A percentile compares a stretch with the other conserved stretches of the same genome.
Evolutionary conservation across 2,113 vertebrate genomes (phyloP).

Genomic region (Rattus norvegicus): GRCr8 NC_086031.1:52032001-52032500

Average conservation of each 20-base stretch:
- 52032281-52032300: not conserved
- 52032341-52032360: not conserved
- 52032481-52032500: not conserved
- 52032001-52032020: too few relatives aligned
- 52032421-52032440: not conserved
- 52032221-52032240: not conserved
- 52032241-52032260: not conserved
- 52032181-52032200: not conserved
- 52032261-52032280: not conserved
- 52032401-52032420: not conserved
- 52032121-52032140: not conserved
- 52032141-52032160: not conserved
- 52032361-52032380: slow-evolving; percentile 15
- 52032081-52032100: not conserved
- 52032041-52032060: not conserved
- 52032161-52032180: not conserved
- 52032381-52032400: slow-evolving; percentile 15
- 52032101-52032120: too few relatives aligned
- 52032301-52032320: not conserved
- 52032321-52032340: not conserved
- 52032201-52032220: not conserved
- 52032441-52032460: slow-evolving; percentile 2
- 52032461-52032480: slow-evolving; percentile 28
- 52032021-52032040: not conserved
- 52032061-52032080: not conserved